Evolutionary conservation across 1,140 invertebrate species (phyloP).

Genomic region (Aphaenogaster rudis): DNA sequence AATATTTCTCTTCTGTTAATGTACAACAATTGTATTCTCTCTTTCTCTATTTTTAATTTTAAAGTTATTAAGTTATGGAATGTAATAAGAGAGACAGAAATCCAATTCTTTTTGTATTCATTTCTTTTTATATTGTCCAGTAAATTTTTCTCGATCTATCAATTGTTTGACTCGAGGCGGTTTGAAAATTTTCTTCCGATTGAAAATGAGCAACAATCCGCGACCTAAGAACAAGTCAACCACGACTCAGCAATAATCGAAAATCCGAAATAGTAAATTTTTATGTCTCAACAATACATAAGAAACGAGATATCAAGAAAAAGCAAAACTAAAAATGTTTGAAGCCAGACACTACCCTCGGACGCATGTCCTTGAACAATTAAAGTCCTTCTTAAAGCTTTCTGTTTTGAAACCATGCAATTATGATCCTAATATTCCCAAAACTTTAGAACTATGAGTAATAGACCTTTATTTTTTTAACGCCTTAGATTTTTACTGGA

Average conservation of each 20-base stretch:
- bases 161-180: not conserved
- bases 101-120: not conserved
- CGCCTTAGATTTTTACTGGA: not conserved
- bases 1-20: not conserved
- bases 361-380: not conserved
- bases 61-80: not conserved
- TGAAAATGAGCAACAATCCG: conserved; percentile 43
- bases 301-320: not conserved
- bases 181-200: not conserved
- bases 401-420: not conserved
- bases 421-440: not conserved
- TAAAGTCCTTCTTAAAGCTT: not conserved
- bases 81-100: not conserved
- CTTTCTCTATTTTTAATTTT: not conserved
- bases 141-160: conserved; percentile 5
- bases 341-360: not conserved
- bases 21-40: not conserved
- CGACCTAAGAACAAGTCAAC: conserved; percentile 73
- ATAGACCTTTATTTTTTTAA: conserved; percentile 1
- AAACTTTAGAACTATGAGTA: not conserved
- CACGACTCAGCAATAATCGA: conserved; percentile 72
- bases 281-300: not conserved
- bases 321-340: conserved; percentile 6
- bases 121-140: not conserved
- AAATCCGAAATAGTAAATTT: conserved; percentile 11